phyloP scores from a whole-genome alignment of 2,888 invertebrate genomes.

The Psylliodes chrysocephalus region DNA sequence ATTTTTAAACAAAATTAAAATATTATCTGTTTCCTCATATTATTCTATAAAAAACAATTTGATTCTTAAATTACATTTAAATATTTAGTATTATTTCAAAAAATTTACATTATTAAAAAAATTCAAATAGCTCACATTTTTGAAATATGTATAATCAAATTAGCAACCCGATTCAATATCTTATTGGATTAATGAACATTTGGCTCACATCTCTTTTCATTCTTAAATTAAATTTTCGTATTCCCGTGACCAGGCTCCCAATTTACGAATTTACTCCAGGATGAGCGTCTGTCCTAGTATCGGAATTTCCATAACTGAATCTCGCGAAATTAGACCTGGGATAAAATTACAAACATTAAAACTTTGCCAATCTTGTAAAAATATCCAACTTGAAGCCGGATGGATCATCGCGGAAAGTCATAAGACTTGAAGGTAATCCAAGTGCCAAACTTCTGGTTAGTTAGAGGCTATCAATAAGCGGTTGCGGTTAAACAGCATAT shows the following conservation, averaged over 20 bases:
- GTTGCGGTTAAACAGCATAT: slow-evolving; percentile 38
- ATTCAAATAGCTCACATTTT: too few species aligned
- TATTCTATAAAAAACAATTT: too few species aligned
- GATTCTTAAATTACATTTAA: too few species aligned
- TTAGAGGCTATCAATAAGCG: slow-evolving; percentile 33
- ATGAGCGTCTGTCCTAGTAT: slow-evolving; percentile 23
- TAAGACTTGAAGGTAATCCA: slow-evolving; percentile 36
- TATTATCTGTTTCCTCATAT: too few species aligned
- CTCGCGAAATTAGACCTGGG: slow-evolving; percentile 31
- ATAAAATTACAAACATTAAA: slow-evolving; percentile 47
- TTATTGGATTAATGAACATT: neutral
- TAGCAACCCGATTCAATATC: too few species aligned
- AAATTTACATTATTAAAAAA: too few species aligned
- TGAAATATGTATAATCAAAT: too few species aligned
- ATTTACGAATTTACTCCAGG: slow-evolving; percentile 14
- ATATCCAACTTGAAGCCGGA: slow-evolving; percentile 42
- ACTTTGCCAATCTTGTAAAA: slow-evolving; percentile 56
- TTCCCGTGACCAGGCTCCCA: slow-evolving; percentile 4
- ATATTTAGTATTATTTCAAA: too few species aligned
- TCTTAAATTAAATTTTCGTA: slow-evolving; percentile 12
- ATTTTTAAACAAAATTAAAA: too few species aligned
- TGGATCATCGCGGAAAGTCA: slow-evolving; percentile 48
- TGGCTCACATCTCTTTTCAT: neutral
- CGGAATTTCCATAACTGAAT: slow-evolving; percentile 37
- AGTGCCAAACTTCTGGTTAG: slow-evolving; percentile 42